Evolutionary conservation across 2,888 invertebrate genomes (phyloP).

Genomic region (Plusia festucae): DNA sequence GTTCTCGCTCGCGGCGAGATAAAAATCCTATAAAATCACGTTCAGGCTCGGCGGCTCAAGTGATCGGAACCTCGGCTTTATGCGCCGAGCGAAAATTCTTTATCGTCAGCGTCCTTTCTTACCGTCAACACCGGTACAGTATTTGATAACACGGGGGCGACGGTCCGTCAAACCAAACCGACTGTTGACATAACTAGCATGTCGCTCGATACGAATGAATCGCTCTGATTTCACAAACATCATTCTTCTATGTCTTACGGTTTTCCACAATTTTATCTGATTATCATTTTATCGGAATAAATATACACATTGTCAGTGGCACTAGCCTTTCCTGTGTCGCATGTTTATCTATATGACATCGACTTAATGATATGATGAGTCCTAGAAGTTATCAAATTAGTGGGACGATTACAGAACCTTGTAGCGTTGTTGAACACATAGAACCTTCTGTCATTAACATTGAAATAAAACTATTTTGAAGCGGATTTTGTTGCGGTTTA

Average conservation of each 20-base stretch:
- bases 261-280: slow-evolving; percentile 42
- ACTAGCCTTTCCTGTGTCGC: slow-evolving; percentile 29
- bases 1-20: slow-evolving; percentile 67
- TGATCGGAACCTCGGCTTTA: slow-evolving; percentile 23
- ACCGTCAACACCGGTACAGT: slow-evolving; percentile 72
- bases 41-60: slow-evolving; percentile 52
- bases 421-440: neutral
- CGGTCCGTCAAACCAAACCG: slow-evolving; percentile 62
- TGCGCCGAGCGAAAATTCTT: slow-evolving; percentile 63
- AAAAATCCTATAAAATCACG: slow-evolving; percentile 84
- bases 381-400: slow-evolving; percentile 38
- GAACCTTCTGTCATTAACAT: slow-evolving; percentile 11
- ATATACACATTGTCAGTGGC: slow-evolving; percentile 42
- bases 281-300: slow-evolving; percentile 30
- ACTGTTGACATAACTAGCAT: slow-evolving; percentile 77
- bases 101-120: slow-evolving; percentile 71
- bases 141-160: slow-evolving; percentile 80
- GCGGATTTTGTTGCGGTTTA: too few relatives aligned
- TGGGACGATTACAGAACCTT: slow-evolving; percentile 19
- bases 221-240: slow-evolving; percentile 71
- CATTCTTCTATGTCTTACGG: slow-evolving; percentile 50
- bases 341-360: slow-evolving; percentile 24
- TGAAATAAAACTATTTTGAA: too few relatives aligned
- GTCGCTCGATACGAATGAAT: slow-evolving; percentile 67
- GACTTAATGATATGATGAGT: slow-evolving; percentile 44